A percentile compares a stretch with the other conserved stretches of the same genome.
phyloP scores from a whole-genome alignment of 2,888 invertebrate genomes.

The Dendrolimus pini region DNA sequence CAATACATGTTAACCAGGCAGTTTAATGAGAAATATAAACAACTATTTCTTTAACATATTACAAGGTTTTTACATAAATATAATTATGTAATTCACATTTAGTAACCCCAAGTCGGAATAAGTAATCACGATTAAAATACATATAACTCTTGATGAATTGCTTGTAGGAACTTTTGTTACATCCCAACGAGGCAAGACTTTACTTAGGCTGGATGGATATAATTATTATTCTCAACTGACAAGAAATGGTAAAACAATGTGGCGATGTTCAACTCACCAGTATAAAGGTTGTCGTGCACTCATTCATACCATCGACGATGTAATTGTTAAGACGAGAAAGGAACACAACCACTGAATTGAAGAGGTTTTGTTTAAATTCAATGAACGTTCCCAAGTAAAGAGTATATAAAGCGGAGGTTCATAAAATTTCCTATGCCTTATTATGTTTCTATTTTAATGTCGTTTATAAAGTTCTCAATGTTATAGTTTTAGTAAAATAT shows the following conservation, averaged over 20 bases:
- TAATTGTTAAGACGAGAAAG: slow-evolving; percentile 16
- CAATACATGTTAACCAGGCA: no score
- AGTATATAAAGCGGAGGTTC: no score
- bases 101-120: no score
- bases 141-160: no score
- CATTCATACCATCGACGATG: slow-evolving; percentile 19
- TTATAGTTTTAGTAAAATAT: no score
- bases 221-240: slow-evolving; percentile 13
- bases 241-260: slow-evolving; percentile 17
- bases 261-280: slow-evolving; percentile 23
- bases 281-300: slow-evolving; percentile 23
- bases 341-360: slow-evolving; percentile 19
- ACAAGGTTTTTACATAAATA: background rate
- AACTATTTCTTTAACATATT: background rate
- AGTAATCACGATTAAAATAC: background rate
- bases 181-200: slow-evolving; percentile 2
- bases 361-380: slow-evolving; percentile 4
- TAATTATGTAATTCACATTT: background rate
- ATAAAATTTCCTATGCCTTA: background rate
- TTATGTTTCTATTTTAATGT: no score
- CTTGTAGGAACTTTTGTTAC: background rate
- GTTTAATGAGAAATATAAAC: no score
- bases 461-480: no score
- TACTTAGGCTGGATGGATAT: slow-evolving; percentile 10
- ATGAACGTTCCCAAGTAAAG: no score